Conservation (phyloP, 2,113 vertebrate species). For the Dolichotis patagonum region DNA sequence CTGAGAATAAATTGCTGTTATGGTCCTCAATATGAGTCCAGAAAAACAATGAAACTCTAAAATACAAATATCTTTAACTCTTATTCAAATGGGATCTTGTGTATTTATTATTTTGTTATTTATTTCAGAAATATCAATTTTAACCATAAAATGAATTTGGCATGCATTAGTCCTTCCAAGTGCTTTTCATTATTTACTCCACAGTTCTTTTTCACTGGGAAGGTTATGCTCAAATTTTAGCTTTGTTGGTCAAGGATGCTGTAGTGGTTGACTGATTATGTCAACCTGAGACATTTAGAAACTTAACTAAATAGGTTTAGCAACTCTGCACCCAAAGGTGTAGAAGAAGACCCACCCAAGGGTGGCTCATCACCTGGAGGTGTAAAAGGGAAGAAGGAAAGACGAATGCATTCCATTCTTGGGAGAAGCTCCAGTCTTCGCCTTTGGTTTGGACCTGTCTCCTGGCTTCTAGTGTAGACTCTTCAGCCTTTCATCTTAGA, state of each 20-base stretch:
- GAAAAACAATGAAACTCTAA: constrained; percentile 29
- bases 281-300: too few species aligned
- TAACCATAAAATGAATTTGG: not conserved
- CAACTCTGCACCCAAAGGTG: too few species aligned
- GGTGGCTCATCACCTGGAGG: too few species aligned
- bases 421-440: too few species aligned
- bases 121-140: constrained; percentile 3
- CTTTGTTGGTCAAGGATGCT: constrained; percentile 6
- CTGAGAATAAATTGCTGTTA: constrained; percentile 1
- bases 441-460: too few species aligned
- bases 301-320: too few species aligned
- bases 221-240: constrained; percentile 31
- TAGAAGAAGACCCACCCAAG: too few species aligned
- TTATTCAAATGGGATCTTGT: not conserved
- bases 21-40: not conserved
- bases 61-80: constrained; percentile 30
- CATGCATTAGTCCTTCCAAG: not conserved
- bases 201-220: not conserved
- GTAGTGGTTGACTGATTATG: too few species aligned
- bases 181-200: not conserved
- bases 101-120: not conserved
- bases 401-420: too few species aligned
- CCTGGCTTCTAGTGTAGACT: too few species aligned
- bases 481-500: too few species aligned
- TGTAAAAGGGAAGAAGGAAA: too few species aligned